These are phyloP conservation scores for Melanocharis versteri DNA, from an alignment of 2,113 vertebrate species.

Conservation along the genomic window DNA sequence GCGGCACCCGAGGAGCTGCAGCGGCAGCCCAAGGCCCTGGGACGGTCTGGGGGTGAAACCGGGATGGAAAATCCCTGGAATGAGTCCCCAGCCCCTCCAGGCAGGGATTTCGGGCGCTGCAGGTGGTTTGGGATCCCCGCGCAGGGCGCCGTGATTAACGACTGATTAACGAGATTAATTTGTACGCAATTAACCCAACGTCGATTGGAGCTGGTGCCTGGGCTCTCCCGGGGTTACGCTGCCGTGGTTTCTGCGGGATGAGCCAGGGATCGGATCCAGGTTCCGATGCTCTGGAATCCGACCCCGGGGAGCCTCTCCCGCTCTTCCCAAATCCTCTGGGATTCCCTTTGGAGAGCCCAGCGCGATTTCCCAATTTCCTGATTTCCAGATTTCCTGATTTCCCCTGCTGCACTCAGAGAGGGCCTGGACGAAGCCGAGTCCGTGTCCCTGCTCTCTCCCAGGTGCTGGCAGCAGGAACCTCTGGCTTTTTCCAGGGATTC, in stretches of 20 bases:
- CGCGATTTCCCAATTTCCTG: fast-evolving
- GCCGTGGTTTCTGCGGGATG: background rate
- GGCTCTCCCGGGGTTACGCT: background rate
- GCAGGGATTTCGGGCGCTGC: background rate
- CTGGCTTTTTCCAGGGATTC: background rate
- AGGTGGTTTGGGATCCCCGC: background rate
- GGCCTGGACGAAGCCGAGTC: fast-evolving
- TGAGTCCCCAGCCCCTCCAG: background rate
- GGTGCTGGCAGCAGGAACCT: fast-evolving
- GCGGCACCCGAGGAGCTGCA: background rate
- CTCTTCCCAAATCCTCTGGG: background rate
- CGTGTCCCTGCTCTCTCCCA: fast-evolving
- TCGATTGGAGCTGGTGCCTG: background rate
- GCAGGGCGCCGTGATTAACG: background rate
- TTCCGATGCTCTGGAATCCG: background rate
- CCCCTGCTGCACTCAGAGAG: background rate
- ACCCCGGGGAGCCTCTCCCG: background rate
- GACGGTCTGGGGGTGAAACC: fast-evolving
- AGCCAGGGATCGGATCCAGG: background rate
- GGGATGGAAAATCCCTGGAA: fast-evolving
- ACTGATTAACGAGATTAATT: background rate
- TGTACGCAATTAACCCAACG: background rate
- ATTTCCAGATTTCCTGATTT: background rate
- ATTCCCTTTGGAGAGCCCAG: background rate
- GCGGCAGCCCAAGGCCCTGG: background rate